Evolutionary conservation across 37 sponge, comb jelly and placozoan species (phyloP), one percentile per base, ranked within the genome.

Genomic region (Halisarca cf. caerulea): DNA sequence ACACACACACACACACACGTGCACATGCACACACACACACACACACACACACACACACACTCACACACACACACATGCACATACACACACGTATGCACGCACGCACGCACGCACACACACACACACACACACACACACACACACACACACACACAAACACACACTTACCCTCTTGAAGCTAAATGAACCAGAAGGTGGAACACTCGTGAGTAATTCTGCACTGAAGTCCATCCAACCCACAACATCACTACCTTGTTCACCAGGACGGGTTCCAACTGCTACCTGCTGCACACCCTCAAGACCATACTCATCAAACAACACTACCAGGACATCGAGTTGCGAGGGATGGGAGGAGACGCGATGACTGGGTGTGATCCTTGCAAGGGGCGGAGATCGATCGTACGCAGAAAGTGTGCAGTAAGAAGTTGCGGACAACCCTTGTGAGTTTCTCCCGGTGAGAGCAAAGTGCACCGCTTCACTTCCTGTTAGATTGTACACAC

Each of bases 381-480:
- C 93, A 27, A 87, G 82, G 20, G 93, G 93, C 0, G 90, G 93
- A 24, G 90, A 87, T 17, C 78, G 60, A 58, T 92, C 89, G 75
- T 92, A 92, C 9, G 6, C 36, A 8, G 78, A 66, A 15, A 93
- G 59, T 0, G 9, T 5, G 43, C 93, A 93, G 23, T 14, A 61
- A 0, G 90, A 87, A 32, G 81, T 30, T 7, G 79, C 23, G 34
- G 58, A 42, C 5, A 83, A 28, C 8, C 85, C 88, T 30, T 84
- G 44, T 11, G 41, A 33, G 40, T 93, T 93, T 3, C 35, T 60
- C 9, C 90, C 90, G 30, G 21, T 28, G 23, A 93, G 78, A 4
- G 78, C 89, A 25, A 83, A 37, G 35, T 47, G 28, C 11, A 93
- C 9, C 11, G 40, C 23, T 25, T 59, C 40, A 0, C 57, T 85